Percentiles rank a stretch among this genome's conserved stretches.
These are phyloP conservation scores for Drosophila ficusphila DNA, from an alignment of 1,140 invertebrate genomes.

Conservation along the genomic window DNA sequence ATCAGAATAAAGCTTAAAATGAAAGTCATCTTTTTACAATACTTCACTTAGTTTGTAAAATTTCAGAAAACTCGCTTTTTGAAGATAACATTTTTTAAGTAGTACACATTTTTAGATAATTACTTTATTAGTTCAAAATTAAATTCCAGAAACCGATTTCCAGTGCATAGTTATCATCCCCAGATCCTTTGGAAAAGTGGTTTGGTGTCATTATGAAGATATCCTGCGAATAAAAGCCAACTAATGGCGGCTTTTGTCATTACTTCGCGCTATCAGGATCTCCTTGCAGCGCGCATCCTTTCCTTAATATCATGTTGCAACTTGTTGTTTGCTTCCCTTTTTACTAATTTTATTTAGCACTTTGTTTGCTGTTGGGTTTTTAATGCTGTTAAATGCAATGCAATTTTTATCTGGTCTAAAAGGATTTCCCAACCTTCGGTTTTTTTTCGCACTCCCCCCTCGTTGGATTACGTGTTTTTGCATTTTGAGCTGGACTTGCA, in stretches of 20 bases:
- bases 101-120: too few relatives aligned
- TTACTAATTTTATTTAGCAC: conserved; percentile 65
- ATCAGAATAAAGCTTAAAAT: too few relatives aligned
- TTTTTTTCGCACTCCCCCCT: conserved; percentile 10
- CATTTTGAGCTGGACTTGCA: conserved; percentile 63
- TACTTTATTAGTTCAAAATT: background rate
- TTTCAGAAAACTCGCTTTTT: too few relatives aligned
- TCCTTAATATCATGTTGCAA: conserved; percentile 5
- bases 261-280: conserved; percentile 13
- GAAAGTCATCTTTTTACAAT: too few relatives aligned
- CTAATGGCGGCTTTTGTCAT: conserved; percentile 54
- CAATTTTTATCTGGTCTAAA: conserved; percentile 65
- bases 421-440: conserved; percentile 28
- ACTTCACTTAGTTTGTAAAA: too few relatives aligned
- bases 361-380: conserved; percentile 44
- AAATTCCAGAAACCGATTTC: background rate
- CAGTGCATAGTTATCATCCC: background rate
- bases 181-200: background rate
- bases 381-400: conserved; percentile 74
- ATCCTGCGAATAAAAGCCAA: conserved; percentile 61
- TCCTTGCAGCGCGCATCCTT: conserved; percentile 7
- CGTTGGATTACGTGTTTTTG: conserved; percentile 62
- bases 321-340: conserved; percentile 26
- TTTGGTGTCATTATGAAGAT: conserved; percentile 63
- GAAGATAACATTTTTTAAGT: too few relatives aligned